Conservation (phyloP, 2,113 vertebrate genomes). For the Oreochromis tanganicae region DNA sequence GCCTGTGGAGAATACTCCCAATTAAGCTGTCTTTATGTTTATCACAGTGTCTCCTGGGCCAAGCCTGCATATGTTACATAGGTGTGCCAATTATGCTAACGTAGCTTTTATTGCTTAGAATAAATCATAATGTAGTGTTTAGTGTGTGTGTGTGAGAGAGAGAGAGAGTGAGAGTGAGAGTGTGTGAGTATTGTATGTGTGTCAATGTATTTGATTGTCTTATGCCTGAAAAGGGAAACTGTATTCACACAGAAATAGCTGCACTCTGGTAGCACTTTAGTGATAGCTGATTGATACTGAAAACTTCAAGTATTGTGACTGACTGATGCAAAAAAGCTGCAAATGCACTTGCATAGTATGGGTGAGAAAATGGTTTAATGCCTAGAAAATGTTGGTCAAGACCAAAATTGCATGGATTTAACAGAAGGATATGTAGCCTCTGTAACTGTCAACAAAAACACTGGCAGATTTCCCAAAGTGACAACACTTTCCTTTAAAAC, state of each 20-base stretch:
- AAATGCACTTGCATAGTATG: neutral
- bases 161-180: neutral
- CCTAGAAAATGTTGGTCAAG: neutral
- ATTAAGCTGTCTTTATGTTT: neutral
- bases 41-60: neutral
- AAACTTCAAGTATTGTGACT: neutral
- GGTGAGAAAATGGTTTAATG: neutral
- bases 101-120: neutral
- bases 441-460: neutral
- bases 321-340: neutral
- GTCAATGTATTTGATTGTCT: neutral
- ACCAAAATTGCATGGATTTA: neutral
- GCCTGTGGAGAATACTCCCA: neutral
- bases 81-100: neutral
- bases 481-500: no score
- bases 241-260: neutral
- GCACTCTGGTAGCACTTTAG: neutral
- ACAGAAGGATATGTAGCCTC: neutral
- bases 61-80: neutral
- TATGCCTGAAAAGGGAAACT: neutral
- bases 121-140: neutral
- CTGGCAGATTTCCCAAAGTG: neutral
- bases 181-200: neutral
- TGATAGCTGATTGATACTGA: neutral
- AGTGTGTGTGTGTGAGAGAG: rapidly evolving